Evolutionary conservation across 1,140 invertebrate genomes (phyloP).

Genomic region (Philotrypesis tridentata): DNA sequence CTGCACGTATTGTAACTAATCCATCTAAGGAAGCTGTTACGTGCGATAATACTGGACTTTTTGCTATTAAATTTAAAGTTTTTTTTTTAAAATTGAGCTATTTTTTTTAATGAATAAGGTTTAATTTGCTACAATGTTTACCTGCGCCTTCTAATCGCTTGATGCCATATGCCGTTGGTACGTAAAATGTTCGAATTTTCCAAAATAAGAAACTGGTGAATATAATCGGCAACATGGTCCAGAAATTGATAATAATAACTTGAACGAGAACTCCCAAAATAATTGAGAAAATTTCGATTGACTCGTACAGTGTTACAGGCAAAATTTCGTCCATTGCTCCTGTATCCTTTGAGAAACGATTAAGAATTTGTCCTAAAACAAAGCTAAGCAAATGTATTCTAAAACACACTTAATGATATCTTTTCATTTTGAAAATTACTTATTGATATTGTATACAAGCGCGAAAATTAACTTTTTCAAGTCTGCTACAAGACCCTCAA

Average conservation of each 20-base stretch:
- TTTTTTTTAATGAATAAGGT: neutral
- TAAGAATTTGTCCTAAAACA: constrained; percentile 84
- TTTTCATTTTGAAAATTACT: constrained; percentile 31
- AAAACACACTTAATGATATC: constrained; percentile 76
- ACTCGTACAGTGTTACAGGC: constrained; percentile 83
- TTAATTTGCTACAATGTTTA: constrained; percentile 69
- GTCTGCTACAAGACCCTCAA: too few relatives aligned
- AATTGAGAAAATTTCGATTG: constrained; percentile 77
- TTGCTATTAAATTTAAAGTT: constrained; percentile 70
- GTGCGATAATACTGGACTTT: constrained; percentile 85
- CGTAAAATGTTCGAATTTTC: constrained; percentile 82
- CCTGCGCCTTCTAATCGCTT: constrained; percentile 89
- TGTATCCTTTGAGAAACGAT: constrained; percentile 90
- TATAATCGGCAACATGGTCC: constrained; percentile 81
- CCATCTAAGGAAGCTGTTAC: constrained; percentile 85
- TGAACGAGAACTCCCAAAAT: constrained; percentile 79
- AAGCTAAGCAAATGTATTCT: constrained; percentile 80
- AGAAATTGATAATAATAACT: constrained; percentile 84
- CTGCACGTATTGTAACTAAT: constrained; percentile 86
- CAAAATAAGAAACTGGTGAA: constrained; percentile 80
- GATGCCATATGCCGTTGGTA: constrained; percentile 84
- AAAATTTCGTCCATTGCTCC: constrained; percentile 89
- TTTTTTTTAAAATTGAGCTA: neutral
- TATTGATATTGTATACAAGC: too few relatives aligned
- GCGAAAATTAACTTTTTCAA: too few relatives aligned